Base-by-base conservation (phyloP, 2,888 invertebrate genomes). In the Brenthis ino region DNA sequence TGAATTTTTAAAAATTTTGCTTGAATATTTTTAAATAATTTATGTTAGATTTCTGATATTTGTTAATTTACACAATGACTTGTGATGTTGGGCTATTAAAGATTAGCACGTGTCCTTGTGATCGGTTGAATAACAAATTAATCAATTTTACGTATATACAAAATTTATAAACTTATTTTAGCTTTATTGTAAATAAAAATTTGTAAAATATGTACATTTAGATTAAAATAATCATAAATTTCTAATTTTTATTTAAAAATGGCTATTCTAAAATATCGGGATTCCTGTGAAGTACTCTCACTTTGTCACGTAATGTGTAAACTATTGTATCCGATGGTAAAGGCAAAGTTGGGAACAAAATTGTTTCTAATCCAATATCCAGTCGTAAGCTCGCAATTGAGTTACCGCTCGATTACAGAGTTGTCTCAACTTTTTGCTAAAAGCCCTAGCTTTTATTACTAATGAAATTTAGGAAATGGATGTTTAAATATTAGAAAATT, bases 361-460 rank as follows among this genome's bases (percentile, higher is more conserved):
- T 80, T 82, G 85, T 82, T 81, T 80, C 82, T 86, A 87, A 88
- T 88, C 87, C 85, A 86, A 87, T 88, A 86, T 82, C 84, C 82
- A 75, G 71, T 71, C 77, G 76, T 78, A 75, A 81, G 82, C 82
- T 82, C 80, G 77, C 80, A 81, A 85, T 85, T 77, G 79, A 87
- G 85, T 85, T 86, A 77, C 78, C 69, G 74, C 81, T 82, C 81
- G 82, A 84, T 85, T 84, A 80, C 74, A 73, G 78, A 76, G 76
- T 71, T 74, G 75, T 74, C 75, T 67, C 69, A 82, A 81, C 79
- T 79, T 84, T 71, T 80, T 76, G 71, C 73, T 72, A 72, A 72
- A 72, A 72, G 72, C 72, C 54, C 57, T 56, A 48, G 48, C 66
- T 65, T 61, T 16, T 66, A 14, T 53, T 33, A 24, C n/a, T 67